Evolutionary conservation across 2,888 invertebrate genomes (phyloP), one percentile per base, ranked within the genome.

Genomic region (Meliscaeva auricollis): DNA sequence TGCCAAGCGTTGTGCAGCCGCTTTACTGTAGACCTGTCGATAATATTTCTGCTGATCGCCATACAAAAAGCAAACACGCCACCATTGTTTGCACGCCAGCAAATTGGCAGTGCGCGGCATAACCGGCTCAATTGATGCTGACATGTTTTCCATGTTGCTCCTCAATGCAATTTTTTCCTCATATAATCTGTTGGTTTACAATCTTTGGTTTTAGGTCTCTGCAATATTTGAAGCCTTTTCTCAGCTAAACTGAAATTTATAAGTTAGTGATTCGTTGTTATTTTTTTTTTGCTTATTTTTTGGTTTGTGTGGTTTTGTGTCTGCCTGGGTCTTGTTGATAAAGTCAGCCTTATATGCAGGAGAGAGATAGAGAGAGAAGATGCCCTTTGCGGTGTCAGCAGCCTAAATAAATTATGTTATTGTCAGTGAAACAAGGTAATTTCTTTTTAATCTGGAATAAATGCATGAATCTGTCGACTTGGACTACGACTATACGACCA

Each of bases 21-120:
- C 92, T 87, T 92, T 92, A 87, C 96, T 96, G 91, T 97, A 97
- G 83, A 96, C 93, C 90, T 96, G 96, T 89, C 96, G 93, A 93
- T 97, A 97, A 93, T 96, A 96, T 90, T 96, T 96, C 90, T 96
- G 96, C 90, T 96, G 96, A 92, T 96, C 96, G 64, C 96, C 97
- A 90, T 96, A 95, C 94, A 97, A 95, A 95, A 96, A 96, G 90
- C 97, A 97, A 83, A 96, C 96, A 92, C 96, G 96, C 97, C 97
- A 97, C 97, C 97, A 97, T 93, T 96, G 96, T 91, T 96, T 96
- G 93, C 96, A 96, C 95, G 96, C 96, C 87, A 96, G 92, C 90
- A 96, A 95, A 92, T 96, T 96, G 85, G 95, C 95, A 46, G 95
- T 92, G 89, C 92, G 92, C 90, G 92, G 92, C 89, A 92, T 90